These are phyloP conservation scores for Rhamnusium bicolor DNA, from an alignment of 2,888 invertebrate species.

Conservation along the genomic window DNA sequence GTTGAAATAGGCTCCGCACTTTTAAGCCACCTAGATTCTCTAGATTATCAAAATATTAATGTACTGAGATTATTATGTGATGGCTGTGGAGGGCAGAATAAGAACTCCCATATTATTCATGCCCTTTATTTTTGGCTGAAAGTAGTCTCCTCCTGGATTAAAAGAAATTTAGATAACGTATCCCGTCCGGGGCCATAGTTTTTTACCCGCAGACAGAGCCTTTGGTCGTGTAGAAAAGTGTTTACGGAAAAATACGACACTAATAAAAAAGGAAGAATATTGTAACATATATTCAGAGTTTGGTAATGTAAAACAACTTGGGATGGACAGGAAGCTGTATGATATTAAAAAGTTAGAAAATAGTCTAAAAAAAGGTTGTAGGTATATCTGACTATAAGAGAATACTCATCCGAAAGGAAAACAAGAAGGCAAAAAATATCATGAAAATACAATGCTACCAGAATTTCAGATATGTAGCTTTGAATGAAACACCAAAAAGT, in stretches of 20 bases:
- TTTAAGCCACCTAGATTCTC: neutral
- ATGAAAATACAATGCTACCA: neutral
- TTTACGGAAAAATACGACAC: conserved; percentile 14
- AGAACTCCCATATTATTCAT: conserved; percentile 24
- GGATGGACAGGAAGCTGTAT: conserved; percentile 16
- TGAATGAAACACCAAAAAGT: neutral
- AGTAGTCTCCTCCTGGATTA: neutral
- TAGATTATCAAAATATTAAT: neutral
- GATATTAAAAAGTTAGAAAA: conserved; percentile 20
- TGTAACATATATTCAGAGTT: neutral
- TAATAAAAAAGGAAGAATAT: conserved; percentile 26
- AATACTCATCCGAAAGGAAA: neutral
- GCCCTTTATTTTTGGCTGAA: conserved; percentile 4
- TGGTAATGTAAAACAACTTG: conserved; percentile 19
- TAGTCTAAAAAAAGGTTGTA: neutral
- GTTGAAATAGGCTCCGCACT: neutral
- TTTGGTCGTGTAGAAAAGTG: conserved; percentile 32
- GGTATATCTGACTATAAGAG: neutral
- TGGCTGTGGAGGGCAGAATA: conserved; percentile 15
- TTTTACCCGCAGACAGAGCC: conserved; percentile 30
- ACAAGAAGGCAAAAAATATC: neutral
- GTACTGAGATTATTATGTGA: neutral
- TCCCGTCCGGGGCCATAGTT: conserved; percentile 28
- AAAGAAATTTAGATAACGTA: neutral
- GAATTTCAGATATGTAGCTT: neutral